Evolutionary conservation across 1,140 invertebrate species (phyloP), one percentile per base, ranked within the genome.

Genomic region (Maconellicoccus hirsutus): DNA sequence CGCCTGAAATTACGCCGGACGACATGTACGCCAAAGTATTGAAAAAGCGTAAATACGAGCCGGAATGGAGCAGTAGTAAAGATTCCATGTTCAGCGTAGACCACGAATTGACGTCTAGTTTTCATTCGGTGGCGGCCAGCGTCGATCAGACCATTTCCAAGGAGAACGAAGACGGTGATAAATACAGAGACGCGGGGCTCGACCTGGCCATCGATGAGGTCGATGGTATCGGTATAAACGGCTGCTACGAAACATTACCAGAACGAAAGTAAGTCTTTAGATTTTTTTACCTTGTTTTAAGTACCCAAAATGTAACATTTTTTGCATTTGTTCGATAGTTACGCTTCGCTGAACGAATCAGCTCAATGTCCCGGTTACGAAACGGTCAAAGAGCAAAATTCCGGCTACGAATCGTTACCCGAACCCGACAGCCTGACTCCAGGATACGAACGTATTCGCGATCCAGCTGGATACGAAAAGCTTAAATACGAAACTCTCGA

Each of bases 11-110:
- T 88, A 25, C 61, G 29, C 88, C 75, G 0, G 91, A 93, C 76
- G 90, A 92, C 74, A 91, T 93, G 87, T 93, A 93, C 77, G 91
- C 91, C 0, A 93, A 93, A 81, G 90, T 92, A 0, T 84, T 87
- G 75, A 89, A 90, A 75, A 87, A 86, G 77, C 82, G 83, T 25
- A 82, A 82, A 75, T 73, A 75, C 71, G 66, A 21, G 26, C 71
- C 33, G 2, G 42, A 42, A 16, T 70, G 70, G 70, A 16, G 33
- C n/a, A 70, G 39, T 25, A 70, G 33, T 22, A 38, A 33, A 70
- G 70, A 70, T 52, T 70, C 33, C 16, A 26, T 70, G 12, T 70
- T 23, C 39, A 23, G 21, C 7, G 19, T 38, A 1, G 70, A 70
- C 52, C 70, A 42, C 26, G 70, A 70, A 23, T 39, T 29, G 3